Percentiles rank a stretch among this genome's conserved stretches.
These are phyloP conservation scores for Scarus forsteni DNA, from an alignment of 2,797 vertebrate genomes.

Conservation along the genomic window DNA sequence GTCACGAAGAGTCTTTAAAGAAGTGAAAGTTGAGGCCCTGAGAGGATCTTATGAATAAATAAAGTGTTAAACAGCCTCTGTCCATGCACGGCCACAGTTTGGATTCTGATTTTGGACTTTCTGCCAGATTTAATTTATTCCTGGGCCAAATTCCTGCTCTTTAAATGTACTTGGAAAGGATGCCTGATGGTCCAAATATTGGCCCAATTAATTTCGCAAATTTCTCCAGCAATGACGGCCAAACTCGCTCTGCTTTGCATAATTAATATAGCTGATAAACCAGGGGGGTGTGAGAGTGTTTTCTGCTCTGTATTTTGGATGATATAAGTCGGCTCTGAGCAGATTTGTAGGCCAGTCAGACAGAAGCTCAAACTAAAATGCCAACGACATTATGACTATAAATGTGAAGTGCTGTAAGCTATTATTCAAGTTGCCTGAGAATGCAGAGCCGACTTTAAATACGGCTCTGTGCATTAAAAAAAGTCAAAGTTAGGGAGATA, in stretches of 20 bases:
- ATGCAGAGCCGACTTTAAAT: constrained; percentile 12
- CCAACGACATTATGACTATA: constrained; percentile 28
- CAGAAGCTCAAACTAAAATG: constrained; percentile 37
- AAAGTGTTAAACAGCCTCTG: constrained; percentile 7
- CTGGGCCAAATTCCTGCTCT: constrained; percentile 31
- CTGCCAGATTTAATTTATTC: constrained; percentile 12
- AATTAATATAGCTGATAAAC: not conserved
- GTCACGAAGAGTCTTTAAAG: not conserved
- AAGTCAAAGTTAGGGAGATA: not conserved
- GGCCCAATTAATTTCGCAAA: constrained; percentile 40
- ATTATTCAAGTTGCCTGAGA: constrained; percentile 6
- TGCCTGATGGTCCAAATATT: constrained; percentile 31
- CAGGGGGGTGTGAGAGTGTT: not conserved
- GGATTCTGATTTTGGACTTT: constrained; percentile 6
- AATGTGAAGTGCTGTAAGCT: constrained; percentile 26
- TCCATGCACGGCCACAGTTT: constrained; percentile 19
- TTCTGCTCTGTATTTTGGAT: not conserved
- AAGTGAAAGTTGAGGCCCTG: constrained; percentile 2
- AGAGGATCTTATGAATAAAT: constrained; percentile 7
- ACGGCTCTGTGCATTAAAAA: not conserved
- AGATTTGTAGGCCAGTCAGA: constrained; percentile 32
- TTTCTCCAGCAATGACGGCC: constrained; percentile 26
- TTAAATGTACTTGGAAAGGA: constrained; percentile 48
- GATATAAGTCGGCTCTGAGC: constrained; percentile 1
- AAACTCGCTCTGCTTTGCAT: constrained; percentile 12